These are phyloP conservation scores for Eciton burchellii DNA, from an alignment of 1,140 invertebrate genomes.

Conservation along the genomic window DNA sequence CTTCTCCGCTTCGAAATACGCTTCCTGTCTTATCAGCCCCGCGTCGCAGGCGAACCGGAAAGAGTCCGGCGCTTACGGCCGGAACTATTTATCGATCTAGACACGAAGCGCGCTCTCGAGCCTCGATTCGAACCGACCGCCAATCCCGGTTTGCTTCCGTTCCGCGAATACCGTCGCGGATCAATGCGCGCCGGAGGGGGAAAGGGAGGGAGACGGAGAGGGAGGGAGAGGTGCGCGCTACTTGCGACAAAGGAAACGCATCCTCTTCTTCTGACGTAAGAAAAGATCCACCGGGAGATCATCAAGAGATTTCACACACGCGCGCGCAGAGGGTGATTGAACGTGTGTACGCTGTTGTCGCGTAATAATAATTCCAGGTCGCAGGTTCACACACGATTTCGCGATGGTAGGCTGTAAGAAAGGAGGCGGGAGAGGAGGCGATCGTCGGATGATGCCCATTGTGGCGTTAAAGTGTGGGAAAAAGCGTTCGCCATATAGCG, in stretches of 20 bases:
- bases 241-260: slow-evolving; percentile 1
- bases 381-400: slow-evolving; percentile 7
- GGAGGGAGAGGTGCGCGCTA: neutral
- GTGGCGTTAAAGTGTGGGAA: slow-evolving; percentile 68
- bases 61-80: slow-evolving; percentile 32
- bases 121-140: slow-evolving; percentile 77
- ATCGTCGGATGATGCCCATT: slow-evolving; percentile 60
- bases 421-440: slow-evolving; percentile 2
- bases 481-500: slow-evolving; percentile 71
- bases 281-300: neutral
- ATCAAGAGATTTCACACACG: slow-evolving; percentile 21
- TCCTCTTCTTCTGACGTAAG: neutral
- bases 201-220: no score
- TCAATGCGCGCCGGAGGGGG: slow-evolving; percentile 6
- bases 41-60: slow-evolving; percentile 62
- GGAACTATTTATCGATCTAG: slow-evolving; percentile 48
- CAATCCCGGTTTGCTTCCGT: slow-evolving; percentile 67
- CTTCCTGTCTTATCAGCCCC: slow-evolving; percentile 31
- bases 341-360: neutral
- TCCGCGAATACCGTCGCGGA: slow-evolving; percentile 67
- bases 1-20: neutral
- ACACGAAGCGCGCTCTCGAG: slow-evolving; percentile 64
- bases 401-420: neutral
- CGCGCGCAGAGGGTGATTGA: no score
- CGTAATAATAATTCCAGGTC: neutral